A percentile compares a stretch with the other conserved stretches of the same genome.
Conservation (phyloP, 2,113 vertebrate genomes). For the Cyprinodon brontotheroides region DNA sequence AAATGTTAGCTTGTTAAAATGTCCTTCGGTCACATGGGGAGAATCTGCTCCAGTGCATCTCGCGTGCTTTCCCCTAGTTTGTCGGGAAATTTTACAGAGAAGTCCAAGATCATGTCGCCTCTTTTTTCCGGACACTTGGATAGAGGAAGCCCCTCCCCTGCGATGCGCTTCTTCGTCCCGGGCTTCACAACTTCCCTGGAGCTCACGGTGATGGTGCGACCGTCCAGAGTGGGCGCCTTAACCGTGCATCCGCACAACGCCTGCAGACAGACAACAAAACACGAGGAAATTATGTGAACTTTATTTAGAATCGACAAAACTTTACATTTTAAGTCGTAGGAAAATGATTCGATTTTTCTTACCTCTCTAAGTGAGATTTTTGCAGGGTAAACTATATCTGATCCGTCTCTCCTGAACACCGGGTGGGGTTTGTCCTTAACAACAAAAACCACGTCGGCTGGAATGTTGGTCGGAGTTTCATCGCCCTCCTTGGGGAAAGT, state of each 20-base stretch:
- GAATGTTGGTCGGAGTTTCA: slow-evolving; percentile 90
- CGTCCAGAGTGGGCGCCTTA: slow-evolving; percentile 88
- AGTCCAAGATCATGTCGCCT: slow-evolving; percentile 92
- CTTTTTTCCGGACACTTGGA: slow-evolving; percentile 88
- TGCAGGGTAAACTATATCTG: slow-evolving; percentile 89
- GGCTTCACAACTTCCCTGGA: slow-evolving; percentile 91
- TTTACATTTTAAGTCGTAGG: too few species aligned
- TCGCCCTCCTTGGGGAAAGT: slow-evolving; percentile 96
- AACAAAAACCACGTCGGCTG: slow-evolving; percentile 94
- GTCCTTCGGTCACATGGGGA: slow-evolving; percentile 66
- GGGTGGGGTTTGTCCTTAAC: slow-evolving; percentile 93
- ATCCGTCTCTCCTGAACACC: slow-evolving; percentile 88
- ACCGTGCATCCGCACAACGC: slow-evolving; percentile 91
- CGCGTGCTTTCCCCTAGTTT: slow-evolving; percentile 81
- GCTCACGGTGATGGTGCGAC: slow-evolving; percentile 84
- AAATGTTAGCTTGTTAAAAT: slow-evolving; percentile 16
- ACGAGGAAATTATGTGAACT: neutral
- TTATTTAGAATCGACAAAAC: too few species aligned
- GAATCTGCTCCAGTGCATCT: slow-evolving; percentile 84
- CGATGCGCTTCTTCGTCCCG: slow-evolving; percentile 86
- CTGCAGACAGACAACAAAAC: slow-evolving; percentile 64
- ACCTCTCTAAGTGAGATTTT: slow-evolving; percentile 91
- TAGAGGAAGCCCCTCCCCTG: slow-evolving; percentile 88
- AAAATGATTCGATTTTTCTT: slow-evolving; percentile 48
- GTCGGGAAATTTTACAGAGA: slow-evolving; percentile 88